Conservation (phyloP, 2,888 invertebrate species). For the Scaptomyza cyrtandrae region DNA sequence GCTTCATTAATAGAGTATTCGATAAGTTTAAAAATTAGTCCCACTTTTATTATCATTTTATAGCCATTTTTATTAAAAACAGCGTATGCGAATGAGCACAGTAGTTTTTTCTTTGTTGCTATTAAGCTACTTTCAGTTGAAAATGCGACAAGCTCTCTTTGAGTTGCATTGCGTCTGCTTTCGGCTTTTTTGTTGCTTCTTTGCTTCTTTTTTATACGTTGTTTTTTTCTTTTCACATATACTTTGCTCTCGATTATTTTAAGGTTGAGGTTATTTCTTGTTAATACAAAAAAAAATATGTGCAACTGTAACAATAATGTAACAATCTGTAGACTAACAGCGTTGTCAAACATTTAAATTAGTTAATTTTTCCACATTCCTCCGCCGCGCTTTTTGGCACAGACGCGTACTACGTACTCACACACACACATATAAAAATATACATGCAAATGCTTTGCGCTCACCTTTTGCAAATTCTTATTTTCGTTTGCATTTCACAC, state of each 20-base stretch:
- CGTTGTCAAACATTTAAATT: conserved; percentile 16
- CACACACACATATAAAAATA: conserved; percentile 2
- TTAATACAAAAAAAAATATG: background rate
- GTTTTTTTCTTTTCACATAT: conserved; percentile 18
- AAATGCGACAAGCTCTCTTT: conserved; percentile 8
- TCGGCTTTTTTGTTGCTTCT: conserved; percentile 45
- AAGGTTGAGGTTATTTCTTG: background rate
- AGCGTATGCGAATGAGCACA: background rate
- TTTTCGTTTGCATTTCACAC: conserved; percentile 22
- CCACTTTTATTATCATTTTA: background rate
- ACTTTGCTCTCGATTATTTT: conserved; percentile 2
- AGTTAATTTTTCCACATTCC: conserved; percentile 43
- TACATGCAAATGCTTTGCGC: conserved; percentile 31
- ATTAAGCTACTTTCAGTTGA: conserved; percentile 5
- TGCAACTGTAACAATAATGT: background rate
- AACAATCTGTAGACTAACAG: background rate
- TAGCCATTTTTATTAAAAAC: background rate
- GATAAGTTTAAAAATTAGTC: background rate
- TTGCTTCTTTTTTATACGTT: conserved; percentile 40
- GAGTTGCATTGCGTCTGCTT: conserved; percentile 32
- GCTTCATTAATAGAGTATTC: no score
- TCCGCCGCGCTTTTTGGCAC: conserved; percentile 61
- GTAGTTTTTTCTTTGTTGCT: conserved; percentile 5
- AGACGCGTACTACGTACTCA: conserved; percentile 40
- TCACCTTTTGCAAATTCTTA: conserved; percentile 56